Evolutionary conservation across 2,797 vertebrate species (phyloP), one percentile per base, ranked within the genome.

Genomic region (Enteromius argenteus): DNA sequence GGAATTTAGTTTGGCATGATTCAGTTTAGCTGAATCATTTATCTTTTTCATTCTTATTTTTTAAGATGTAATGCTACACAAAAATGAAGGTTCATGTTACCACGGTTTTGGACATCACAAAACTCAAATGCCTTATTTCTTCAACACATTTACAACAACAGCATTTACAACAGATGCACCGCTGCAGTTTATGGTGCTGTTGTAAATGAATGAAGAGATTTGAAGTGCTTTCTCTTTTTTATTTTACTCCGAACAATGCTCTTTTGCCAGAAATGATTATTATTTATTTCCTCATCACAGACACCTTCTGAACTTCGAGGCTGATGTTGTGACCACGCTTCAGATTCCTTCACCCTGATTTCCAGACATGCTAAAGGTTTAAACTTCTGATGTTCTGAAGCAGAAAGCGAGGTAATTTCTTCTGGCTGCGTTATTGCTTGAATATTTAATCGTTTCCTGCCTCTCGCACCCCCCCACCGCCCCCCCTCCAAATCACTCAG

Each of bases 381-480:
- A 56, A 62, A 84, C 68, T 21, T 79, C 27, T 46, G 72, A 84
- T 75, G 76, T 83, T 82, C 84, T 75, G 74, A 64, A 21, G 73
- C 49, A 74, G 37, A 76, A 56, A 66, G 46, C 60, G 69, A 77
- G 62, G 75, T 81, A 37, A 76, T 86, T 84, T 85, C 73, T 64
- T 71, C 85, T 80, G 66, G 74, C 84, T 80, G 80, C 32, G 79
- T 82, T 86, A 84, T 84, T 71, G 68, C 72, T 76, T 75, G 79
- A 84, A 88, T 83, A 74, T 85, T 79, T 79, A 85, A 80, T 86
- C 62, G 81, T 86, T 87, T 84, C 77, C 67, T 77, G 56, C 84
- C 73, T 86, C 60, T 83, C 44, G 60, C 75, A 44, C 66, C 71
- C 77, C 80, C 27, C 27, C 27, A 27, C 82, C 35, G 49, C 83